Percentiles rank a stretch among this genome's conserved stretches.
Evolutionary conservation across 2,797 vertebrate species (phyloP).

Genomic region (Crossoptilon crossoptilon): DNA sequence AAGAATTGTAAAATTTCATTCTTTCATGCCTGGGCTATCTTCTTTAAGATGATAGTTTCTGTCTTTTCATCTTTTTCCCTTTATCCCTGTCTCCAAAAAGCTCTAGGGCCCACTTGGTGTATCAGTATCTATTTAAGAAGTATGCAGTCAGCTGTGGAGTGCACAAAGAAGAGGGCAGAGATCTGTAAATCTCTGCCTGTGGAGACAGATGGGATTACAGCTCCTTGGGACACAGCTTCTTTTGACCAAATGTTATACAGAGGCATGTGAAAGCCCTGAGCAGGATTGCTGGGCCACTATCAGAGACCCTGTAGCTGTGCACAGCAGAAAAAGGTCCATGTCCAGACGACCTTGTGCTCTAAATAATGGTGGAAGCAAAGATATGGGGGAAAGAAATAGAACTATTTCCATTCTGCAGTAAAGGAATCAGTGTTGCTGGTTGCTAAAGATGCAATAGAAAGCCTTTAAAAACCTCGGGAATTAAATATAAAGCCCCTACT

Average conservation of each 20-base stretch:
- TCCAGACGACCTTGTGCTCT: background rate
- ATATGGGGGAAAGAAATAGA: background rate
- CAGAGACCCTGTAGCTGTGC: background rate
- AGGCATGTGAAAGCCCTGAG: background rate
- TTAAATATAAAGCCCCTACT: background rate
- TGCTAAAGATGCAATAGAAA: background rate
- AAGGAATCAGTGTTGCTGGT: background rate
- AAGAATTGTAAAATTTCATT: background rate
- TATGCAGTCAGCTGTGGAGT: background rate
- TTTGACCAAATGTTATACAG: background rate
- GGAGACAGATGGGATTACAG: slow-evolving; percentile 9
- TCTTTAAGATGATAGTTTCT: background rate
- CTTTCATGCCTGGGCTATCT: background rate
- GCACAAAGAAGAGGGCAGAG: background rate
- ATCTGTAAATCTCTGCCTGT: background rate
- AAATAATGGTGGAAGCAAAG: background rate
- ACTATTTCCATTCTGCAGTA: background rate
- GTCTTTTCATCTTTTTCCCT: background rate
- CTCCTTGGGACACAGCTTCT: background rate
- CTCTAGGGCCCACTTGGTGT: background rate
- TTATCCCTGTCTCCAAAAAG: background rate
- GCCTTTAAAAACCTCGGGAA: background rate
- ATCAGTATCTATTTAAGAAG: background rate
- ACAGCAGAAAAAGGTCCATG: background rate
- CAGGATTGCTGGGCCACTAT: background rate